Evolutionary conservation across 2,113 vertebrate genomes (phyloP), one percentile per base, ranked within the genome.

Genomic region (Perca flavescens): DNA sequence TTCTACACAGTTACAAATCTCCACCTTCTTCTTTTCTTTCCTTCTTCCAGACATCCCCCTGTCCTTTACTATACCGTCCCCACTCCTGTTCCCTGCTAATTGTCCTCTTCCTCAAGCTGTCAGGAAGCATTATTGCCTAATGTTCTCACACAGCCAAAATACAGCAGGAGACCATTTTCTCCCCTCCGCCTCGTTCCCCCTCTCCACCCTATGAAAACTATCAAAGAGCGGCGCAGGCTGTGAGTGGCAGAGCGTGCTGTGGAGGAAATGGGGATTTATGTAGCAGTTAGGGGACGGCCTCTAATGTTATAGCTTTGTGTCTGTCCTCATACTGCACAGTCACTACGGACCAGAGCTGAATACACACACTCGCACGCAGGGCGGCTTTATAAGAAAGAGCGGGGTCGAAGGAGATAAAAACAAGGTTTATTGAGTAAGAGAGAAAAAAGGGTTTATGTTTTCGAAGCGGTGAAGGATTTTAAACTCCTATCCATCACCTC

Each of bases 211-310:
- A 86, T 79, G 73, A 91, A 90, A 90, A 92, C 87, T 73, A 91
- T 88, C 85, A 89, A 83, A 89, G 73, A 67, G 75, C 66, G 77
- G 75, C 2, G 14, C 74, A 49, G 87, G 77, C 80, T 63, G 70
- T 89, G 93, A 91, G 86, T 90, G 91, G 84, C 91, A 91, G 90
- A 84, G 85, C 91, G 80, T 86, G 87, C 87, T 90, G 88, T 66
- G 89, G 86, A 89, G 91, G 92, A 93, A 94, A 94, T 92, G 75
- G 78, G 88, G 91, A 91, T 93, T 91, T 91, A 85, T 90, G 83
- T 89, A 80, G 83, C 84, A 71, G 74, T 28, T 65, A 86, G 56
- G 64, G 89, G 84, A 75, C 60, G 21, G 75, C 78, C 85, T 86
- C 84, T 76, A 86, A 88, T 85, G 87, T 88, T 84, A 87, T 72